Evolutionary conservation across 2,888 invertebrate species (phyloP).

Genomic region (Hoplodrina ambigua): DNA sequence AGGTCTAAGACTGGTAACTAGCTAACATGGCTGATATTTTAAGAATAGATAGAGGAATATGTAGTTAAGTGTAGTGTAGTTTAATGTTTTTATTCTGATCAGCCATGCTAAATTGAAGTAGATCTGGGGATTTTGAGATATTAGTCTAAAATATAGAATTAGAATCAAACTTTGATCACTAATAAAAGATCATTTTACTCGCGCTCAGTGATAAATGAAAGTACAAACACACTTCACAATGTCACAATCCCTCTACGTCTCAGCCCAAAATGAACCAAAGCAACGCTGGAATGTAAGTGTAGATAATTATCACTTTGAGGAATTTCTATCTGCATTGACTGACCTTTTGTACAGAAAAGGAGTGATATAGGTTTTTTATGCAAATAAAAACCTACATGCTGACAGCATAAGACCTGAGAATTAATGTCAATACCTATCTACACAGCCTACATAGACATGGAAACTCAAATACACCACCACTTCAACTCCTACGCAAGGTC

Average conservation of each 20-base stretch:
- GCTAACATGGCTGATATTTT: too few relatives aligned
- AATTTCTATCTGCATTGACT: constrained; percentile 7
- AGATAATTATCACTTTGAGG: constrained; percentile 5
- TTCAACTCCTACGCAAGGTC: constrained; percentile 77
- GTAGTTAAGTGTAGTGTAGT: too few relatives aligned
- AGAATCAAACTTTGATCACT: background rate
- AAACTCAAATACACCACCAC: constrained; percentile 52
- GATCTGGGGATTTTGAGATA: background rate
- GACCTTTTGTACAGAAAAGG: constrained; percentile 5
- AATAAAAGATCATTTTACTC: constrained; percentile 8
- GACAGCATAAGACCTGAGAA: background rate
- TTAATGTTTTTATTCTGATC: background rate
- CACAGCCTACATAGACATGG: constrained; percentile 14
- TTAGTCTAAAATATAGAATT: background rate
- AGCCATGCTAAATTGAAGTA: background rate
- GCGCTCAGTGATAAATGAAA: constrained; percentile 41
- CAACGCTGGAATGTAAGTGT: constrained; percentile 1
- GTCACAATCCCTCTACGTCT: background rate
- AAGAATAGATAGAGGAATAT: background rate
- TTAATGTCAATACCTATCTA: constrained; percentile 4
- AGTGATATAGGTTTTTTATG: background rate
- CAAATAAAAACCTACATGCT: constrained; percentile 4
- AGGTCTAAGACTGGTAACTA: too few relatives aligned
- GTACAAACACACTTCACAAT: constrained; percentile 26
- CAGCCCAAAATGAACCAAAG: constrained; percentile 5